phyloP scores from a whole-genome alignment of 37 sponge, comb jelly and placozoan genomes.

The Lycopodina hypogea region DNA sequence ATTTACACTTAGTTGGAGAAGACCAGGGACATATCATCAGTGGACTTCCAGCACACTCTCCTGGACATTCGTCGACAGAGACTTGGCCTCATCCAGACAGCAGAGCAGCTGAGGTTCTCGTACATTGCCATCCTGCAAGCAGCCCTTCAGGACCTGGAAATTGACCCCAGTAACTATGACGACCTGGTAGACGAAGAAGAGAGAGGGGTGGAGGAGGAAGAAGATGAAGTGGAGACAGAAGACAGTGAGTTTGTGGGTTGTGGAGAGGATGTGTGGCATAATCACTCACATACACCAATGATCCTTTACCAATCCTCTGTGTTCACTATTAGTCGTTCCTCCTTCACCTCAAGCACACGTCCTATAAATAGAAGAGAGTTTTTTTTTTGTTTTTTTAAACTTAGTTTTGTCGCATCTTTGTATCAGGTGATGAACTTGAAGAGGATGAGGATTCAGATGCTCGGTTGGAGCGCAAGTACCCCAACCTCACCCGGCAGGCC shows the following conservation, averaged over 20 bases:
- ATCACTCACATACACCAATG: background rate
- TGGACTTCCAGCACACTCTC: conserved; percentile 59
- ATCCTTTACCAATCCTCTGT: background rate
- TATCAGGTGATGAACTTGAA: conserved; percentile 32
- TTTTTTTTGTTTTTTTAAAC: too few relatives aligned
- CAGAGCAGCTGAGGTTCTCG: conserved; percentile 95
- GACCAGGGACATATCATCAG: conserved; percentile 31
- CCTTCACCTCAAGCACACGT: too few relatives aligned
- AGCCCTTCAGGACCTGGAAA: conserved; percentile 25
- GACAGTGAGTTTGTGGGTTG: conserved; percentile 11
- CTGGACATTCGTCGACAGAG: conserved; percentile 84
- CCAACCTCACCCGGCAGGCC: conserved; percentile 33
- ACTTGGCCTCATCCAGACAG: conserved; percentile 89
- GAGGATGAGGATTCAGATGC: conserved; percentile 35
- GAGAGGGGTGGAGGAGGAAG: conserved; percentile 27
- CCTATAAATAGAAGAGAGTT: too few relatives aligned
- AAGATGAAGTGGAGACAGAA: conserved; percentile 19
- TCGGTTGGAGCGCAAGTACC: conserved; percentile 32
- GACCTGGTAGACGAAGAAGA: conserved; percentile 17
- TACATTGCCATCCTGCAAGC: conserved; percentile 87
- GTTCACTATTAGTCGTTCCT: too few relatives aligned
- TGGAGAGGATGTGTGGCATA: too few relatives aligned
- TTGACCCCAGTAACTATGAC: conserved; percentile 28
- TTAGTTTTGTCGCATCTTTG: background rate
- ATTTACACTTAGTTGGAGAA: conserved; percentile 56